A percentile compares a stretch with the other conserved stretches of the same genome.
These are phyloP conservation scores for Cyprinus carpio DNA, from an alignment of 2,113 vertebrate species.

Conservation along the genomic window DNA sequence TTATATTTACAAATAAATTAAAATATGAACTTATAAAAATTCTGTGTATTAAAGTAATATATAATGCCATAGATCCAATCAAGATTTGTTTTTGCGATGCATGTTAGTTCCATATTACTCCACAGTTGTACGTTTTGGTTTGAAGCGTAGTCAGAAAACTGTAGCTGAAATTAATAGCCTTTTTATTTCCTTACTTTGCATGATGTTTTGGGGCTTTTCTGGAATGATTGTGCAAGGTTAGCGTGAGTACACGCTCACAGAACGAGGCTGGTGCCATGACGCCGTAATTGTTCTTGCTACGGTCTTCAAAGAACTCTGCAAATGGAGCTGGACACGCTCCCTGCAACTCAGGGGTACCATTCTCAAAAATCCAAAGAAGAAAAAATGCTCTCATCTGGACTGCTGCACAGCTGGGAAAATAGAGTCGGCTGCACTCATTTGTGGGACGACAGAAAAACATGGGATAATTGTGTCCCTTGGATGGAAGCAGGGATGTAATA, in stretches of 20 bases:
- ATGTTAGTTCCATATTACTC: background rate
- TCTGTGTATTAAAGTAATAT: background rate
- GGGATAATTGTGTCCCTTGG: slow-evolving; percentile 39
- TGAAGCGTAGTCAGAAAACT: background rate
- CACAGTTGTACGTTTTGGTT: background rate
- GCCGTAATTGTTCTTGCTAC: slow-evolving; percentile 61
- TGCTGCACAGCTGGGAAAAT: slow-evolving; percentile 73
- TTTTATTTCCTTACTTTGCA: slow-evolving; percentile 16
- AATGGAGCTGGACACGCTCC: slow-evolving; percentile 72
- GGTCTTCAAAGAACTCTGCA: slow-evolving; percentile 71
- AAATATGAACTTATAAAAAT: background rate
- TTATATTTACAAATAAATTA: background rate
- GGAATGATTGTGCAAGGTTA: slow-evolving; percentile 21
- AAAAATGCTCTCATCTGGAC: slow-evolving; percentile 61
- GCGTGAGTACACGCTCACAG: slow-evolving; percentile 41
- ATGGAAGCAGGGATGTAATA: slow-evolving; percentile 20
- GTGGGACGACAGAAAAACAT: slow-evolving; percentile 62
- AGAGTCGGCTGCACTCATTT: slow-evolving; percentile 62
- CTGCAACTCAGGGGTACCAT: slow-evolving; percentile 67
- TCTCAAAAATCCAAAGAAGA: slow-evolving; percentile 67
- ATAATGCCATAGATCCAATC: background rate
- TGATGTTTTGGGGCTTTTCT: slow-evolving; percentile 21
- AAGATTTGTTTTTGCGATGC: background rate
- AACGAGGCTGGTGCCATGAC: slow-evolving; percentile 41
- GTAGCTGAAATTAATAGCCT: background rate